These are phyloP conservation scores for Drosophila vallismaia DNA, from an alignment of 2,888 invertebrate genomes.

Conservation along the genomic window DNA sequence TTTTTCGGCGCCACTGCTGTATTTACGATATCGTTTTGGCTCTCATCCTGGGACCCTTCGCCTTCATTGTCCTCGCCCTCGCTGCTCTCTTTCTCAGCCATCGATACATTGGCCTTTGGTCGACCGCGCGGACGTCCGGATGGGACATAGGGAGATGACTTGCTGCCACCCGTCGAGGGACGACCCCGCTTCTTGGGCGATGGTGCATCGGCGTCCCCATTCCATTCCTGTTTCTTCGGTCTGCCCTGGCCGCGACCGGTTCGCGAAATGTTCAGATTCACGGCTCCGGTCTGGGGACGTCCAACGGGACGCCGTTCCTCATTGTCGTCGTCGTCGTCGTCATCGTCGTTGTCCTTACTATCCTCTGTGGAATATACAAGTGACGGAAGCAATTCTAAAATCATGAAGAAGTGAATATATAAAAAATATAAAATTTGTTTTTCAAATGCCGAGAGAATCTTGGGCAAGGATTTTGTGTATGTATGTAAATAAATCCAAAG, in stretches of 20 bases:
- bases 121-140: constrained; percentile 77
- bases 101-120: constrained; percentile 53
- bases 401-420: too few species aligned
- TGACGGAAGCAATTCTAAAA: neutral
- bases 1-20: constrained; percentile 52
- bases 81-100: constrained; percentile 5
- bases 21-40: neutral
- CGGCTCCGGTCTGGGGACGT: constrained; percentile 72
- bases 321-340: constrained; percentile 58
- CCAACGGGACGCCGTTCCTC: constrained; percentile 70
- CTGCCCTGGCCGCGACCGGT: constrained; percentile 77
- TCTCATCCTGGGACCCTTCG: constrained; percentile 20
- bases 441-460: too few species aligned
- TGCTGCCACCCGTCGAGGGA: constrained; percentile 17
- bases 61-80: constrained; percentile 39
- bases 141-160: constrained; percentile 44
- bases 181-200: constrained; percentile 58
- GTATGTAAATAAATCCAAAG: neutral
- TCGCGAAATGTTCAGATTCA: constrained; percentile 70
- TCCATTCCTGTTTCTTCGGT: constrained; percentile 63
- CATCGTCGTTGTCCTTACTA: constrained; percentile 11
- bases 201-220: constrained; percentile 28
- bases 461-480: neutral
- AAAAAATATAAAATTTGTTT: too few species aligned
- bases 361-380: neutral